Percentiles rank a stretch among this genome's conserved stretches.
Evolutionary conservation across 2,888 invertebrate species (phyloP).

Genomic region (Thymelicus acteon): DNA sequence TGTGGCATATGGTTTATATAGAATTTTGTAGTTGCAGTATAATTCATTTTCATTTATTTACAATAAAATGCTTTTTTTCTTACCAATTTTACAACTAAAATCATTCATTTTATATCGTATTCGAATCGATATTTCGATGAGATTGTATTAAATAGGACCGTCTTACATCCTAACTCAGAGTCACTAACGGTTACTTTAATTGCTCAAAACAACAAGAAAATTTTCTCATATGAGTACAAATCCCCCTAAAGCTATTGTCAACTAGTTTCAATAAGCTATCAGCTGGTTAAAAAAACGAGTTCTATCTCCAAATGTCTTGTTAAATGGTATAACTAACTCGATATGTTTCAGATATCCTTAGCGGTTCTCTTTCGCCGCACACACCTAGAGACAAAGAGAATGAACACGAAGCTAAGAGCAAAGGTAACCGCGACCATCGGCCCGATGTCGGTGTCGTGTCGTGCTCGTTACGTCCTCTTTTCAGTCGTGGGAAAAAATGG

Average conservation of each 20-base stretch:
- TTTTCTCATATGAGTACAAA: no score
- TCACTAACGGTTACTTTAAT: no score
- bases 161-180: no score
- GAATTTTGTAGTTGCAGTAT: no score
- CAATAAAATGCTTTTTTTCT: no score
- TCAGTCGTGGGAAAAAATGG: constrained; percentile 42
- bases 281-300: not conserved
- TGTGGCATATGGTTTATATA: no score
- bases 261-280: not conserved
- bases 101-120: not conserved
- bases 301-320: constrained; percentile 6
- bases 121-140: no score
- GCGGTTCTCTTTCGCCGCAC: constrained; percentile 88
- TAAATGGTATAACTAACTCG: constrained; percentile 47
- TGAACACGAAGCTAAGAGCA: constrained; percentile 90
- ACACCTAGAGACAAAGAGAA: constrained; percentile 88
- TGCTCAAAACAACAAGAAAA: no score
- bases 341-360: constrained; percentile 89
- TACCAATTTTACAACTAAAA: no score
- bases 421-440: constrained; percentile 83
- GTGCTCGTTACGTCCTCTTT: constrained; percentile 59
- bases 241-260: no score
- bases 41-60: no score
- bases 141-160: no score
- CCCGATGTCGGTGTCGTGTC: constrained; percentile 57